Base-by-base conservation (phyloP, 2,797 vertebrate species). In the Jordanella pulchra region DNA sequence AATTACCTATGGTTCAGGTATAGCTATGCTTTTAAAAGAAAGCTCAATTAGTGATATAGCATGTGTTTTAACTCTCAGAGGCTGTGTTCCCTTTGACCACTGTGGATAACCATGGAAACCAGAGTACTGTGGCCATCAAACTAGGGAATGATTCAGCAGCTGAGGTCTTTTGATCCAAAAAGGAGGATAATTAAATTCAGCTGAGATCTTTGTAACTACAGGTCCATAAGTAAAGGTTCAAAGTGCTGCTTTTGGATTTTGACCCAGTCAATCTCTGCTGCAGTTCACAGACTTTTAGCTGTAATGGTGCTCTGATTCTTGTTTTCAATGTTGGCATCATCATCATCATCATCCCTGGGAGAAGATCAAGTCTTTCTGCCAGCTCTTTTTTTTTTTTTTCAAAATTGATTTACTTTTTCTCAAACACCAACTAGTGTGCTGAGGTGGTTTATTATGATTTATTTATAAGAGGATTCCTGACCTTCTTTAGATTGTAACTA, bases 51-150 rank as follows among this genome's bases (percentile, higher is more conserved):
- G 45, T 32, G 28, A 76, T 50, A 51, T 64, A 48, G n/a, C 39
- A 73, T 39, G 55, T 35, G n/a, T 55, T 82, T 71, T 78, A 61
- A 65, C 7, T 85, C 76, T 74, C 45, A 79, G 42, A 76, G 69
- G 14, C 21, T n/a, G 27, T 56, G 66, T 61, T 75, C 42, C 45
- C n/a, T 78, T 65, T 51, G 64, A 64, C 60, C 15, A 44, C 27
- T 44, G 35, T 56, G 30, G 39, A 65, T 78, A 56, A 64, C 80
- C 69, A 78, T 69, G 63, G 73, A 67, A 76, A 78, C 65, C 35
- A 54, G 2, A 64, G 50, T 51, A 56, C 50, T 45, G 56, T 72
- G 32, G 50, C 51, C 67, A 44, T 72, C 51, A 75, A 75, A 72
- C 70, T 55, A 67, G 56, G 64, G 63, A 75, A 71, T 75, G 69